These are phyloP conservation scores for Epizoanthus fatuus DNA, from an alignment of 92 coral and sea anemone species.

Conservation along the genomic window DNA sequence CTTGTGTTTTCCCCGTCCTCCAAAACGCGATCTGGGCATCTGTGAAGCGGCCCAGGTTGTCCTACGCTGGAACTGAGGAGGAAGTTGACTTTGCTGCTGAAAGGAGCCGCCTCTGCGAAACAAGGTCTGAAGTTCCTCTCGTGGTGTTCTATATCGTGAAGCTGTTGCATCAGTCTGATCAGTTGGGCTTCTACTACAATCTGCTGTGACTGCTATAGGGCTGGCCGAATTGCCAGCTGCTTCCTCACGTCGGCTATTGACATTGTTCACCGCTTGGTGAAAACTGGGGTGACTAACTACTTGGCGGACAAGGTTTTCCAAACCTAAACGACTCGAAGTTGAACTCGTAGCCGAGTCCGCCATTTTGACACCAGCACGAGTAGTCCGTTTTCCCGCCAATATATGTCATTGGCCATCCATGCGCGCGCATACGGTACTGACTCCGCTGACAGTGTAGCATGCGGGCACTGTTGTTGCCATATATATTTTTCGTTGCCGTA, in stretches of 20 bases:
- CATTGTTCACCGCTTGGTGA: not conserved
- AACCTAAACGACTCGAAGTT: not conserved
- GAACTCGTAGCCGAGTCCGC: too few species aligned
- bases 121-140: constrained; percentile 30
- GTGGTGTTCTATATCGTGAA: not conserved
- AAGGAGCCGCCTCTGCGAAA: constrained; percentile 6
- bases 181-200: not conserved
- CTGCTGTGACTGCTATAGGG: not conserved
- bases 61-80: constrained; percentile 48
- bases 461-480: not conserved
- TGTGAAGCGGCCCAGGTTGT: constrained; percentile 32
- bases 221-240: not conserved
- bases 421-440: not conserved
- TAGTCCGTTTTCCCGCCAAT: too few species aligned
- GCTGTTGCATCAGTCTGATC: not conserved
- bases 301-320: not conserved
- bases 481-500: not conserved
- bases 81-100: constrained; percentile 7
- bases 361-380: too few species aligned
- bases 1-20: constrained; percentile 11
- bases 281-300: not conserved
- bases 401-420: not conserved
- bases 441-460: not conserved
- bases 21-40: not conserved
- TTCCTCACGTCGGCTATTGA: not conserved